Evolutionary conservation across 35 echinoderm and acorn worm genomes (phyloP), one percentile per base, ranked within the genome.

Genomic region (Holothuria glaberrima): DNA sequence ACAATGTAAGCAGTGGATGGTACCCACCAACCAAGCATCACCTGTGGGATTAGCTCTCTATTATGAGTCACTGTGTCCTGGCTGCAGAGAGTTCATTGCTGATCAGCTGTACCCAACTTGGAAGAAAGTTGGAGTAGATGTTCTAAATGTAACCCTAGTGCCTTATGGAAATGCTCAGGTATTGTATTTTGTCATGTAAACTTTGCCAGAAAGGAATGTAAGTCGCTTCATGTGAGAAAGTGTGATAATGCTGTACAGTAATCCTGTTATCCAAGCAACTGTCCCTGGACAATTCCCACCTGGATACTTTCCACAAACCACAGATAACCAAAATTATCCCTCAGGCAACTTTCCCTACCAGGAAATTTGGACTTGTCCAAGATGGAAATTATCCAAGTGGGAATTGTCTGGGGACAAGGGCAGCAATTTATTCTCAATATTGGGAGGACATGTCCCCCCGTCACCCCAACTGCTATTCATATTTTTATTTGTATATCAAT

Each of bases 151-250:
- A 22, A 90, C 92, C 12, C 85, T 97, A 50, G 92, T 97, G 30
- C 95, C 95, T 36, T 97, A 97, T 76, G 95, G 95, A 20, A 97
- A 97, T 94, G 95, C 95, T 44, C 18, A 89, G 67, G 95, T 96
- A 87, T 61, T 26, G 30, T 82, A 33, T 28, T n/a, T n/a, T n/a
- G n/a, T n/a, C n/a, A n/a, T n/a, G n/a, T n/a, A n/a, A n/a, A n/a
- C n/a, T n/a, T n/a, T n/a, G n/a, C n/a, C n/a, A n/a, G n/a, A n/a
- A n/a, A n/a, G n/a, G n/a, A n/a, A n/a, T n/a, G n/a, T n/a, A n/a
- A n/a, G n/a, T n/a, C n/a, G n/a, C n/a, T n/a, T n/a, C n/a, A n/a
- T n/a, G n/a, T n/a, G n/a, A n/a, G n/a, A n/a, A n/a, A n/a, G n/a
- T n/a, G n/a, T n/a, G n/a, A n/a, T n/a, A n/a, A n/a, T n/a, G n/a